Conservation (phyloP, 2,797 vertebrate genomes). For the Enteromius fasciolatus region DNA sequence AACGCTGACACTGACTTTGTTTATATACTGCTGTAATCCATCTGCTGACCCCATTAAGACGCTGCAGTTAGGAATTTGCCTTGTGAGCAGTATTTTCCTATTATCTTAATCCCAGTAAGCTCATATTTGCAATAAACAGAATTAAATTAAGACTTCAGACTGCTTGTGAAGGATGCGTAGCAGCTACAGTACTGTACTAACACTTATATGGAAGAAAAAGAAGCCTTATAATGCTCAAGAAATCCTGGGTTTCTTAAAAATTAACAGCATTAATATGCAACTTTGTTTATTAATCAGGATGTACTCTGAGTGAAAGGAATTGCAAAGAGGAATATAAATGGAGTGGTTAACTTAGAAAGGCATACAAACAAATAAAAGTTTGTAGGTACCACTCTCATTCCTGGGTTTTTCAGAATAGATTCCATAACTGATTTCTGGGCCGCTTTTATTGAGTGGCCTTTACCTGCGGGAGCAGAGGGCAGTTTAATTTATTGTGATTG, state of each 20-base stretch:
- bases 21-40: conserved; percentile 12
- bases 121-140: conserved; percentile 1
- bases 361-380: conserved; percentile 16
- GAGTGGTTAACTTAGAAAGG: neutral
- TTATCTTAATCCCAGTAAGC: conserved; percentile 16
- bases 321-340: neutral
- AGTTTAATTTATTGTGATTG: conserved; percentile 51
- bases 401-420: conserved; percentile 8
- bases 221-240: neutral
- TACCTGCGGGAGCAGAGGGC: conserved; percentile 27
- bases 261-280: neutral
- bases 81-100: conserved; percentile 17
- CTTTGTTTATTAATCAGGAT: neutral
- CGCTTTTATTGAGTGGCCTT: conserved; percentile 33
- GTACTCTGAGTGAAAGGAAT: neutral
- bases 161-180: neutral
- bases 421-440: conserved; percentile 31
- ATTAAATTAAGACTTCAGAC: conserved; percentile 14
- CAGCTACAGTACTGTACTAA: neutral
- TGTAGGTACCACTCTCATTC: neutral
- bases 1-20: conserved; percentile 31
- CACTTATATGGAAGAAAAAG: neutral
- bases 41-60: conserved; percentile 15
- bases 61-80: conserved; percentile 4
- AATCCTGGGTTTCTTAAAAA: neutral